Percentiles rank a stretch among this genome's conserved stretches.
These are phyloP conservation scores for Synodontis membranacea DNA, from an alignment of 2,113 vertebrate genomes.

Conservation along the genomic window DNA sequence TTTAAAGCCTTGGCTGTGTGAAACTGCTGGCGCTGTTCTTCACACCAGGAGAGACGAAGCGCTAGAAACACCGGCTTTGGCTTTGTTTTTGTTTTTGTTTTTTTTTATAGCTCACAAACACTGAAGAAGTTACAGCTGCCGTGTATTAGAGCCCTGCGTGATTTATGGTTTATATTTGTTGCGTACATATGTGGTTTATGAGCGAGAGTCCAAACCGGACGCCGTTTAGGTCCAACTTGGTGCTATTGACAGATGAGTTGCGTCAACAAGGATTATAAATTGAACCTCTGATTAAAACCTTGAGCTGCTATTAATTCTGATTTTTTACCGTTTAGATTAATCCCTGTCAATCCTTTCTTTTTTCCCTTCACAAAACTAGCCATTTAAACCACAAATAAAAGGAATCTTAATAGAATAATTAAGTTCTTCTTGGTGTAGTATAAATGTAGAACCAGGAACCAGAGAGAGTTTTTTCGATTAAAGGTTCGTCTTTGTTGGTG, in stretches of 20 bases:
- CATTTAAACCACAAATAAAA: background rate
- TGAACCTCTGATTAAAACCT: background rate
- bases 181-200: constrained; percentile 34
- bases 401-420: background rate
- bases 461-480: background rate
- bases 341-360: background rate
- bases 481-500: background rate
- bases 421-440: background rate
- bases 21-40: constrained; percentile 20
- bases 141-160: constrained; percentile 7
- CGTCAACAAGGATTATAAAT: background rate
- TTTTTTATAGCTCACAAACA: background rate
- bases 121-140: constrained; percentile 24
- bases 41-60: background rate
- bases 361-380: background rate
- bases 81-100: background rate
- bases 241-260: background rate
- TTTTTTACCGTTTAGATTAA: background rate
- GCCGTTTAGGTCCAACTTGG: background rate
- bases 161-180: too few species aligned
- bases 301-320: background rate
- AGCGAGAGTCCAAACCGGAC: constrained; percentile 22
- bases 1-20: constrained; percentile 27
- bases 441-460: background rate
- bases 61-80: background rate